Conservation (phyloP, 2,797 vertebrate species). For the Labroides dimidiatus region DNA sequence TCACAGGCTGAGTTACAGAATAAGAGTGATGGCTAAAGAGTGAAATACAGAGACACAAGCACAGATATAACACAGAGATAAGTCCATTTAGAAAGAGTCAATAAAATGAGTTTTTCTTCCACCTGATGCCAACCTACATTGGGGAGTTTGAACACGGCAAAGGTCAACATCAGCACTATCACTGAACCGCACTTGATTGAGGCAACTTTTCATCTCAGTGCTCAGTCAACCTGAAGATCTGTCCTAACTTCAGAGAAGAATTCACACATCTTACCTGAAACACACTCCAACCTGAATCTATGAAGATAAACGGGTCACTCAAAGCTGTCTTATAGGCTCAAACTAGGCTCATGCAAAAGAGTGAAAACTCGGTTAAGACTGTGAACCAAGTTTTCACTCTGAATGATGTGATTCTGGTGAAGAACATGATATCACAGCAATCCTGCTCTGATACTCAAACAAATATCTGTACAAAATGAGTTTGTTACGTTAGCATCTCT, state of each 20-base stretch:
- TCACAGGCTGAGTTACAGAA: neutral
- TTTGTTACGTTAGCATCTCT: neutral
- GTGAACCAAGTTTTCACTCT: too few species aligned
- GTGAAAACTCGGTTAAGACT: neutral
- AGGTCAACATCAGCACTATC: conserved; percentile 49
- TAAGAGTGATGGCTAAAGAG: neutral
- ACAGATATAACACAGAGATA: neutral
- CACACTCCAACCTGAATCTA: neutral
- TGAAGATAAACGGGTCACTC: neutral
- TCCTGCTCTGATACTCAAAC: too few species aligned
- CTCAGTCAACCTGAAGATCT: conserved; percentile 24
- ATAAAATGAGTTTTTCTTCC: conserved; percentile 45
- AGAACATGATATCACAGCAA: neutral
- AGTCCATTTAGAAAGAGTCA: conserved; percentile 20
- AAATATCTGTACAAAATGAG: neutral
- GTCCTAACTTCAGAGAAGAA: conserved; percentile 7
- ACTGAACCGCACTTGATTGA: conserved; percentile 60
- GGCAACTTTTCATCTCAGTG: conserved; percentile 31
- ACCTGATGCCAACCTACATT: conserved; percentile 54
- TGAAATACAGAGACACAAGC: neutral
- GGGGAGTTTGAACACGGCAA: conserved; percentile 56
- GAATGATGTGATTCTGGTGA: neutral
- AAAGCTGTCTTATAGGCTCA: neutral
- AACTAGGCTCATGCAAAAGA: neutral
- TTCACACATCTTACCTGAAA: neutral